Conservation (phyloP, 2,797 vertebrate genomes). For the Gambelia wislizenii region DNA sequence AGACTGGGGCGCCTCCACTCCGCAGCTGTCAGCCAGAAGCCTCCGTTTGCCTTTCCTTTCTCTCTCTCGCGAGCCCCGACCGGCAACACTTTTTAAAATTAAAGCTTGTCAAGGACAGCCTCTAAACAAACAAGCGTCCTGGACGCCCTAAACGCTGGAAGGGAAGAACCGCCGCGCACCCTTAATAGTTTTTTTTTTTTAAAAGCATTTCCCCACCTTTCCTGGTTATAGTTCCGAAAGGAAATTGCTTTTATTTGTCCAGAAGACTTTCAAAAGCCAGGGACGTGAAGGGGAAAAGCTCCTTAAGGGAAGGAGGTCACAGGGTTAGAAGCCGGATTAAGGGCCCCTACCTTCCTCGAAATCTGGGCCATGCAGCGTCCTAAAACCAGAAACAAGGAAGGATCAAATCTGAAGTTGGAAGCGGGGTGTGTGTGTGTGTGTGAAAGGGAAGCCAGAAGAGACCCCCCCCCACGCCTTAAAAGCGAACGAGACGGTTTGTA, state of each 20-base stretch:
- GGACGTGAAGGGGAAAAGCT: conserved; percentile 75
- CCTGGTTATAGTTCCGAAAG: conserved; percentile 63
- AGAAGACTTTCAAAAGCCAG: conserved; percentile 71
- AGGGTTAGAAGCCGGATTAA: conserved; percentile 78
- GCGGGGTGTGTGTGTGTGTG: conserved; percentile 31
- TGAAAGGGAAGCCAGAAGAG: background rate
- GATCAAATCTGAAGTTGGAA: background rate
- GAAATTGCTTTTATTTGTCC: conserved; percentile 74
- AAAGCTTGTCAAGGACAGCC: conserved; percentile 62
- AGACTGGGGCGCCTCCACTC: conserved; percentile 38
- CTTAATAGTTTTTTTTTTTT: conserved; percentile 61
- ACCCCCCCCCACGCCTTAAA: background rate
- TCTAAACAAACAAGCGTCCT: conserved; percentile 65
- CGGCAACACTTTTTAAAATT: conserved; percentile 51
- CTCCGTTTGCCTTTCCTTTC: background rate
- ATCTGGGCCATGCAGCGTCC: conserved; percentile 30
- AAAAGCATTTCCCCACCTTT: conserved; percentile 56
- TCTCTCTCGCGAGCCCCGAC: background rate
- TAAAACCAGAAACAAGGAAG: conserved; percentile 32
- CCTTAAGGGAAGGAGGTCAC: conserved; percentile 76
- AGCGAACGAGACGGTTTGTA: background rate
- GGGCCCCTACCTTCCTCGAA: conserved; percentile 56
- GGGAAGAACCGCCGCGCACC: conserved; percentile 7
- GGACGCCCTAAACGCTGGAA: conserved; percentile 55
- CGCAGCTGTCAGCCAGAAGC: conserved; percentile 26